These are phyloP conservation scores for Creontiades dilutus DNA, from an alignment of 2,888 invertebrate genomes.

Conservation along the genomic window DNA sequence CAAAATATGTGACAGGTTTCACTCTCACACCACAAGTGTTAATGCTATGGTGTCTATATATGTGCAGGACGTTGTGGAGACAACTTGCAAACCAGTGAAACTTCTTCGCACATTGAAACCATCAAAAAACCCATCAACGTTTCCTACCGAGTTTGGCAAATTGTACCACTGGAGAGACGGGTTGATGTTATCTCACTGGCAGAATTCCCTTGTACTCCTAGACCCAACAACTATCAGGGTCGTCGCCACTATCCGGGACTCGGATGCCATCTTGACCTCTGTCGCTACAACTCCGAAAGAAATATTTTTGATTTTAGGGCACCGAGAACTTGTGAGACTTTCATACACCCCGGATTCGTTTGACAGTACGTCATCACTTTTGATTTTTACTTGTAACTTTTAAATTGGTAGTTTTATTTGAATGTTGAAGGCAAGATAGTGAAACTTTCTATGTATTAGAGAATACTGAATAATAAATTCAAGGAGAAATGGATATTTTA, in stretches of 20 bases:
- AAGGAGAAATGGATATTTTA: too few species aligned
- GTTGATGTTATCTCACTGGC: constrained; percentile 87
- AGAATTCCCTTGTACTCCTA: constrained; percentile 85
- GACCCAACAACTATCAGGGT: constrained; percentile 83
- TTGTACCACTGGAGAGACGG: constrained; percentile 85
- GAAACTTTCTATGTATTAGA: too few species aligned
- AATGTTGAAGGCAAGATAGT: too few species aligned
- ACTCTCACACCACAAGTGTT: neutral
- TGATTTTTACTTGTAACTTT: too few species aligned
- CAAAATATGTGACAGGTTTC: too few species aligned
- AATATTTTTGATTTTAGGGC: constrained; percentile 90
- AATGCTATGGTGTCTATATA: neutral
- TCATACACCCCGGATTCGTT: constrained; percentile 84
- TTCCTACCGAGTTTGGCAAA: constrained; percentile 80
- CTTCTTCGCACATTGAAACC: constrained; percentile 74
- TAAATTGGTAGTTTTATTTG: too few species aligned
- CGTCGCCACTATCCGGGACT: constrained; percentile 79
- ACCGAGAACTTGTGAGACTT: constrained; percentile 88
- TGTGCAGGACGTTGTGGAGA: constrained; percentile 77
- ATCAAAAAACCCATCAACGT: constrained; percentile 80
- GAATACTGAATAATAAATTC: too few species aligned
- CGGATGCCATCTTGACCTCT: constrained; percentile 55
- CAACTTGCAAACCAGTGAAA: constrained; percentile 72
- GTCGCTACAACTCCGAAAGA: constrained; percentile 77
- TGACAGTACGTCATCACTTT: constrained; percentile 72